Conservation (phyloP, 2,888 invertebrate species). For the Drosophila anomalata region DNA sequence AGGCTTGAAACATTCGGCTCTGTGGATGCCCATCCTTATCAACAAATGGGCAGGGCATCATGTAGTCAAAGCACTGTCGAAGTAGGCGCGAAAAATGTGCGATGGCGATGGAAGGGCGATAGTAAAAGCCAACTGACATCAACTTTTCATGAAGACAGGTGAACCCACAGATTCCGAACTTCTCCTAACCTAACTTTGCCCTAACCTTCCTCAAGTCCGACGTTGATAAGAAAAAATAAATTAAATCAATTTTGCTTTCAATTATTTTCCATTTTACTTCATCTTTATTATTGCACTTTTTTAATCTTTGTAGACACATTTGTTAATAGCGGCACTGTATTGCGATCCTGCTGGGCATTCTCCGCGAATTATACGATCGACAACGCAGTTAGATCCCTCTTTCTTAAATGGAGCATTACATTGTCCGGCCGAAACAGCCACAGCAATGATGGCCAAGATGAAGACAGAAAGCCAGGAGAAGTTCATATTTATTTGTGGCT, state of each 20-base stretch:
- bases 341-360: slow-evolving; percentile 76
- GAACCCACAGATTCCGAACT: background rate
- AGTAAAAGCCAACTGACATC: slow-evolving; percentile 48
- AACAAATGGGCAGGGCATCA: slow-evolving; percentile 50
- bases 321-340: slow-evolving; percentile 72
- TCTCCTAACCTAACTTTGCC: too few species aligned
- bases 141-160: slow-evolving; percentile 60
- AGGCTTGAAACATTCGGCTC: slow-evolving; percentile 54
- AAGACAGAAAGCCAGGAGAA: slow-evolving; percentile 73
- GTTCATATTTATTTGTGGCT: slow-evolving; percentile 67
- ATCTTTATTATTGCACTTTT: slow-evolving; percentile 16
- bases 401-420: slow-evolving; percentile 69
- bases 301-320: slow-evolving; percentile 68
- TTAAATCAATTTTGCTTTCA: background rate
- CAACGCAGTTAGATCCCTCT: slow-evolving; percentile 56
- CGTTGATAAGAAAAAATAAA: background rate
- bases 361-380: slow-evolving; percentile 76
- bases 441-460: slow-evolving; percentile 72
- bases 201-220: too few species aligned
- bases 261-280: background rate
- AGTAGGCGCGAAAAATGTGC: background rate
- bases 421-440: slow-evolving; percentile 59
- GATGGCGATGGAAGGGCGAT: slow-evolving; percentile 9
- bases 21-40: slow-evolving; percentile 37
- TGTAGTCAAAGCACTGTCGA: slow-evolving; percentile 13